phyloP scores from a whole-genome alignment of 2,113 vertebrate species.

The Odontophorus gujanensis region DNA sequence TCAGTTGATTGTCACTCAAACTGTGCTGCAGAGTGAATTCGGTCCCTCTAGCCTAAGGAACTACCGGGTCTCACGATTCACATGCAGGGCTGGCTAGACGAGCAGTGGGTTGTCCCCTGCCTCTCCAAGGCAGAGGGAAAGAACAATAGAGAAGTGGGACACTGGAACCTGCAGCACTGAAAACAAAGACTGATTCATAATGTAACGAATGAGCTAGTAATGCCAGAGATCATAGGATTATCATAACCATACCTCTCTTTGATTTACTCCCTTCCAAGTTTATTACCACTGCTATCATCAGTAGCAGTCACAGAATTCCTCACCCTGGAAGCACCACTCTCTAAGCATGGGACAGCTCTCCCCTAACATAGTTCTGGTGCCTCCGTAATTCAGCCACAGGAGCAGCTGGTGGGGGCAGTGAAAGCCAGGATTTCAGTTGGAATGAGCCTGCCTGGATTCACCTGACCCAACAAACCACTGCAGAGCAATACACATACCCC shows the following conservation, averaged over 20 bases:
- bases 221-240: neutral
- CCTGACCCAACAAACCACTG: neutral
- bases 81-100: neutral
- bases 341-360: neutral
- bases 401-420: neutral
- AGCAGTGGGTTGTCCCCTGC: neutral
- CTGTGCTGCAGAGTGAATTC: neutral
- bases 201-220: neutral
- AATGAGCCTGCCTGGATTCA: neutral
- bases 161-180: neutral
- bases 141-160: neutral
- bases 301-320: neutral
- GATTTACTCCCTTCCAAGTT: neutral
- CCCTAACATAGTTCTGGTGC: fast-evolving
- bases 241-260: neutral
- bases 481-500: neutral
- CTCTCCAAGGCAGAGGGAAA: neutral
- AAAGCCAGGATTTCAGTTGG: neutral
- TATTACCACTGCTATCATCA: neutral
- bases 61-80: neutral
- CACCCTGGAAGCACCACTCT: neutral
- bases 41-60: neutral
- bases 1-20: neutral
- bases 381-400: neutral
- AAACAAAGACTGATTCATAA: neutral